These are phyloP conservation scores for Podarcis siculus DNA, from an alignment of 2,797 vertebrate genomes.

Conservation along the genomic window DNA sequence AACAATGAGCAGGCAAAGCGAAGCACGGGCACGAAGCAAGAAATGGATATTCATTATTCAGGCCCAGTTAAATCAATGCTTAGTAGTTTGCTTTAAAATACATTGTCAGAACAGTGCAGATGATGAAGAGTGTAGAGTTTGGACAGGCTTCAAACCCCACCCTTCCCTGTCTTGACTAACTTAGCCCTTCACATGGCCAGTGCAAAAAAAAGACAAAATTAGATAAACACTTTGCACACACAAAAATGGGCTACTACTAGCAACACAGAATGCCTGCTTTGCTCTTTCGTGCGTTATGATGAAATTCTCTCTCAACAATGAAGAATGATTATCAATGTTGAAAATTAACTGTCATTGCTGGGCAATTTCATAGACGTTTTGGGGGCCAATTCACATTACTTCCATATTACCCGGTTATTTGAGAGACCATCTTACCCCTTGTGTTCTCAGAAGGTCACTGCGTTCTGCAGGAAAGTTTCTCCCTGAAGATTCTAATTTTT, in stretches of 20 bases:
- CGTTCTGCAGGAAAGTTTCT: too few relatives aligned
- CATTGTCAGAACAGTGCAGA: neutral
- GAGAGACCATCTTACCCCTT: too few relatives aligned
- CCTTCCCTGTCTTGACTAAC: too few relatives aligned
- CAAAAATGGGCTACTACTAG: neutral
- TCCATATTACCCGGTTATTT: too few relatives aligned
- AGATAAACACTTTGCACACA: neutral
- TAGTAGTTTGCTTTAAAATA: slow-evolving; percentile 4
- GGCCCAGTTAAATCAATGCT: neutral
- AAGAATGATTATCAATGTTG: neutral
- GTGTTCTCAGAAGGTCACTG: too few relatives aligned
- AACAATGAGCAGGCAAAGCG: neutral
- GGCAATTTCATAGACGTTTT: neutral
- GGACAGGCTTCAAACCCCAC: neutral
- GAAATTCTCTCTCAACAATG: neutral
- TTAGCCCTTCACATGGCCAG: neutral
- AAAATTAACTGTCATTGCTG: neutral
- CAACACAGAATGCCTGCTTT: neutral
- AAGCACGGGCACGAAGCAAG: neutral
- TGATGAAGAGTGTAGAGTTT: neutral
- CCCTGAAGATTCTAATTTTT: too few relatives aligned
- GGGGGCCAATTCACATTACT: neutral
- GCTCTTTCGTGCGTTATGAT: neutral
- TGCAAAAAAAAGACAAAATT: neutral
- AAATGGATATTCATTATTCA: slow-evolving; percentile 20